Base-by-base conservation (phyloP, 2,888 invertebrate genomes). In the Archips xylosteana region DNA sequence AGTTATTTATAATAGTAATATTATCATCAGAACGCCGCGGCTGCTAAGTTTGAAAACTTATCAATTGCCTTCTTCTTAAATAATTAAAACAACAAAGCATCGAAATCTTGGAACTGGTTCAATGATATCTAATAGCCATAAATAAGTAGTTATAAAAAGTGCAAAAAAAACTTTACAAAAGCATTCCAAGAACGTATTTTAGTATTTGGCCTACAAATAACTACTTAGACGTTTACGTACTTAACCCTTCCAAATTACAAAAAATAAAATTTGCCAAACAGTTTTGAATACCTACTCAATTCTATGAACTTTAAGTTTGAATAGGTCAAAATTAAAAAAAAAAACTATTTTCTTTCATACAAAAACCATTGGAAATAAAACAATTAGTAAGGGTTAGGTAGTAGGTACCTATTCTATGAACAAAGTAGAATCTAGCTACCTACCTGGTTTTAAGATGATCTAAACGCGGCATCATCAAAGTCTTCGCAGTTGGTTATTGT, bases 401-500 rank as follows among this genome's bases (percentile, higher is more conserved):
- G 23, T 15, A 12, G 9, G 47, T 42, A 71, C 42, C 23, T 23
- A 23, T 23, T 23, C 23, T 23, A 23, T 6, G 51, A 60, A 49
- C n/a, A 34, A 23, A 23, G 23, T 23, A 49, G 47, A 49, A 39
- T 12, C 65, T 66, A 62, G 42, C 63, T 57, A 69, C 51, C 49
- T 74, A 69, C 69, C 73, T 74, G 73, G 63, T n/a, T 64, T 69
- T 51, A 68, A 13, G 42, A 57, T 73, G 73, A 69, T 69, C 73
- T 49, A 42, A 69, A 49, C 45, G 47, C 67, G 45, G 54, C 63
- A 76, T 60, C 60, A 75, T 77, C 77, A 77, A 71, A 65, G 60
- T 59, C 60, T 42, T 6, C 39, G 39, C 39, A 39, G 66, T 73
- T 71, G 70, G 71, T 76, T 74, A 77, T 84, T 83, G 82, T 85